Percentiles rank a stretch among this genome's conserved stretches.
These are phyloP conservation scores for Drosophila multiciliata DNA, from an alignment of 2,888 invertebrate genomes.

Conservation along the genomic window DNA sequence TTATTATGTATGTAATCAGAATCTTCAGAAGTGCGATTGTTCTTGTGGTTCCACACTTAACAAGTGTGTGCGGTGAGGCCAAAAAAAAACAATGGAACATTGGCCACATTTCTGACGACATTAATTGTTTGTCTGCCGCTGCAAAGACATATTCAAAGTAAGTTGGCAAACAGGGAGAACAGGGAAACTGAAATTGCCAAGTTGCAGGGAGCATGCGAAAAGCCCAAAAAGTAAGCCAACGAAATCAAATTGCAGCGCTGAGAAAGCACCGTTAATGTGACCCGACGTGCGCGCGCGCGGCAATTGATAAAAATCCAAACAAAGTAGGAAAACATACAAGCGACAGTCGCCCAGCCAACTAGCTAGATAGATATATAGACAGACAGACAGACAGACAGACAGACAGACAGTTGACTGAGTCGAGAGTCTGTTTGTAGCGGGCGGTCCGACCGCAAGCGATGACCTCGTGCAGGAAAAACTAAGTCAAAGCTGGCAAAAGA, in stretches of 20 bases:
- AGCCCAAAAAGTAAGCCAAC: constrained; percentile 34
- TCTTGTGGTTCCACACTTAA: constrained; percentile 6
- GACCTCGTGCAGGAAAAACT: constrained; percentile 76
- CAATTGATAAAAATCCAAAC: constrained; percentile 68
- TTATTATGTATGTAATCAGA: constrained; percentile 32
- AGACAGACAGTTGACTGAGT: constrained; percentile 33
- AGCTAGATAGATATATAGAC: constrained; percentile 39
- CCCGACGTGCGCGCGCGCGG: constrained; percentile 68
- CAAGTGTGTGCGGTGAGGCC: constrained; percentile 50
- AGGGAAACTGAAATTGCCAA: background rate
- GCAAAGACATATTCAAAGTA: constrained; percentile 12
- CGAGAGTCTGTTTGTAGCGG: constrained; percentile 37
- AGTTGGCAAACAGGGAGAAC: background rate
- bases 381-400: constrained; percentile 27
- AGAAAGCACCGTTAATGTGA: constrained; percentile 80
- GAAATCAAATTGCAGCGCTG: constrained; percentile 76
- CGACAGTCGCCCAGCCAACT: constrained; percentile 55
- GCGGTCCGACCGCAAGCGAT: constrained; percentile 67
- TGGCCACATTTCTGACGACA: constrained; percentile 65
- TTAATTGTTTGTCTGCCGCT: constrained; percentile 69
- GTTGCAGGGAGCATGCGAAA: constrained; percentile 40
- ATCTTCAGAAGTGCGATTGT: constrained; percentile 9
- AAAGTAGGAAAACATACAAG: constrained; percentile 49
- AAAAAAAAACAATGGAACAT: constrained; percentile 45
- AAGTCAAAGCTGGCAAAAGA: constrained; percentile 64